Conservation (phyloP, 1,140 invertebrate genomes). For the Microvelia longipes region DNA sequence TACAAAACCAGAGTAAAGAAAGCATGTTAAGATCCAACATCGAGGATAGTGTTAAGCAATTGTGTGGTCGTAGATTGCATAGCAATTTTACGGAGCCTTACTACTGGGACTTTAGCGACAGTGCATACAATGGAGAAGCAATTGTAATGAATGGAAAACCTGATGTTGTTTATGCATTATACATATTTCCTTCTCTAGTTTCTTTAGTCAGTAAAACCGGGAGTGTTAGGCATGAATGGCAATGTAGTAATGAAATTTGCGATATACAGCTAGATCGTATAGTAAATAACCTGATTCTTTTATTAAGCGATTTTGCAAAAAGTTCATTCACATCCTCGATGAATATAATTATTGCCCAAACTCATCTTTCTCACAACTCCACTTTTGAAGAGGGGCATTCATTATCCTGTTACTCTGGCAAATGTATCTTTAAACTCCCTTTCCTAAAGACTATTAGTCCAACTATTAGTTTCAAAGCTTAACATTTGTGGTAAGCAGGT, state of each 20-base stretch:
- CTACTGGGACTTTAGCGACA: background rate
- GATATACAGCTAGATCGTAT: background rate
- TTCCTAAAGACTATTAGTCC: background rate
- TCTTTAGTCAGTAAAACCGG: background rate
- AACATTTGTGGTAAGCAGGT: background rate
- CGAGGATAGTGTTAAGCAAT: background rate
- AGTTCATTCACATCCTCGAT: background rate
- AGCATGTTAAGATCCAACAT: background rate
- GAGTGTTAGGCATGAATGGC: background rate
- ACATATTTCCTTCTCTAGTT: background rate
- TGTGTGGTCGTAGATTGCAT: background rate
- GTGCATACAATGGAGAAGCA: background rate
- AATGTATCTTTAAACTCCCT: background rate
- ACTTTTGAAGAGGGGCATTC: background rate
- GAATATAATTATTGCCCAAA: background rate
- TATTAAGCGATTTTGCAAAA: background rate
- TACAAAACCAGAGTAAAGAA: background rate
- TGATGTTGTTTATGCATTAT: background rate
- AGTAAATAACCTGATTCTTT: background rate
- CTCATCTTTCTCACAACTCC: background rate
- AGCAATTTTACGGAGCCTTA: background rate
- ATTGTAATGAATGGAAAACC: background rate
- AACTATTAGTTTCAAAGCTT: background rate
- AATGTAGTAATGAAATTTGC: background rate
- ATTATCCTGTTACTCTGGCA: background rate